These are phyloP conservation scores for Phalangium opilio DNA, from an alignment of 2,888 invertebrate genomes.

Conservation along the genomic window DNA sequence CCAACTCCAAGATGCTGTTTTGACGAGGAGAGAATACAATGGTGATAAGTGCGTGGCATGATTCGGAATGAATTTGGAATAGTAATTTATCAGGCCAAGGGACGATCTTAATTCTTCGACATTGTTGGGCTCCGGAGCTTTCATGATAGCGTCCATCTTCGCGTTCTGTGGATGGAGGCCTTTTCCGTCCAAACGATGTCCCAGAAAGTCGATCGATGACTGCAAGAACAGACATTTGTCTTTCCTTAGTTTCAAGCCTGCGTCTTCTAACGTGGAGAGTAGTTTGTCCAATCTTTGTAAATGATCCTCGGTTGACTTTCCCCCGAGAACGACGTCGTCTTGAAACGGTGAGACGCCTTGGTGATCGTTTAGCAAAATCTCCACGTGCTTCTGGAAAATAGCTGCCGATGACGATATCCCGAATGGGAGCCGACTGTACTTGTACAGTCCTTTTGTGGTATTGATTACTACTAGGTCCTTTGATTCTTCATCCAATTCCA, in stretches of 20 bases:
- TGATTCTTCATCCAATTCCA: too few species aligned
- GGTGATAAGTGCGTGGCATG: conserved; percentile 6
- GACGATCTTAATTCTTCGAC: conserved; percentile 4
- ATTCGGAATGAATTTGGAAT: conserved; percentile 6
- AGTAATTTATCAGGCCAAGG: conserved; percentile 9
- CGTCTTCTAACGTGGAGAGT: conserved; percentile 4
- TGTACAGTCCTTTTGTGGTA: too few species aligned
- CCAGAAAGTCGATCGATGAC: too few species aligned
- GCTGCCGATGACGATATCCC: too few species aligned
- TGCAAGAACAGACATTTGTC: conserved; percentile 2
- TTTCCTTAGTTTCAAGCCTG: not conserved
- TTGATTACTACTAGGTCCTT: too few species aligned
- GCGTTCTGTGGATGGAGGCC: conserved; percentile 5
- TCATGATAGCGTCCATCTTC: conserved; percentile 14
- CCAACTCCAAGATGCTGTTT: conserved; percentile 7
- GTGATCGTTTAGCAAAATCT: too few species aligned
- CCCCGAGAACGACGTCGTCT: too few species aligned
- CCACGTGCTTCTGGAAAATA: too few species aligned
- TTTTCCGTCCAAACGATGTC: not conserved
- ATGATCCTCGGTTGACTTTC: too few species aligned
- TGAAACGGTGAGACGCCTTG: too few species aligned
- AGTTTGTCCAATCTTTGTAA: conserved; percentile 3
- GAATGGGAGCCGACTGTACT: conserved; percentile 10
- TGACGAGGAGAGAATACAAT: conserved; percentile 8
- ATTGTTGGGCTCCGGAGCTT: conserved; percentile 1